Conservation (phyloP, 2,113 vertebrate species). For the Centropus unirufus region DNA sequence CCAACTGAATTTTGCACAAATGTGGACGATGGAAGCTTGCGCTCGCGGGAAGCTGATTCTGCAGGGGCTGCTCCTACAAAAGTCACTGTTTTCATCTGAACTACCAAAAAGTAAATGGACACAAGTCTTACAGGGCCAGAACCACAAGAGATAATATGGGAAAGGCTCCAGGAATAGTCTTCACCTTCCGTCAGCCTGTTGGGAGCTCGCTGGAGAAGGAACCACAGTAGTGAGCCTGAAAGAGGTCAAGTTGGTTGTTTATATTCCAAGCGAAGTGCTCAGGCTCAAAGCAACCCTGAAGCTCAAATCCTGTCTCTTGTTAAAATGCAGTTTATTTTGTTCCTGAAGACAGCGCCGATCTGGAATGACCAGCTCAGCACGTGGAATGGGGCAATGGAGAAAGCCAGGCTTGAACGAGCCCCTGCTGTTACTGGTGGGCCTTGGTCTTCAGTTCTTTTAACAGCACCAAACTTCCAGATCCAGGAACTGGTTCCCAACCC, state of each 20-base stretch:
- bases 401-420: neutral
- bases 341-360: neutral
- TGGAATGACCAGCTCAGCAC: neutral
- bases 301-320: neutral
- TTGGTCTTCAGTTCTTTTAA: neutral
- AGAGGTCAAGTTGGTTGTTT: neutral
- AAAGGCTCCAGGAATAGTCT: neutral
- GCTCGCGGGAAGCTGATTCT: neutral
- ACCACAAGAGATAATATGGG: neutral
- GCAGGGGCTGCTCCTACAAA: neutral
- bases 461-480: neutral
- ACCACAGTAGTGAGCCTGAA: neutral
- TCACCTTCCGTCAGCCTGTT: neutral
- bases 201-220: neutral
- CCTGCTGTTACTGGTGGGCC: neutral
- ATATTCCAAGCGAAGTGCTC: neutral
- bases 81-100: neutral
- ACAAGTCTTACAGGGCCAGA: neutral
- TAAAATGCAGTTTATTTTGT: neutral
- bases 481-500: neutral
- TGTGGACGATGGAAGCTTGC: neutral
- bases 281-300: rapidly evolving
- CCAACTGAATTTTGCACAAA: neutral
- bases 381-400: neutral
- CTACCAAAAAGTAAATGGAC: neutral